Evolutionary conservation across 2,888 invertebrate genomes (phyloP).

Genomic region (Herminia tarsipennalis): DNA sequence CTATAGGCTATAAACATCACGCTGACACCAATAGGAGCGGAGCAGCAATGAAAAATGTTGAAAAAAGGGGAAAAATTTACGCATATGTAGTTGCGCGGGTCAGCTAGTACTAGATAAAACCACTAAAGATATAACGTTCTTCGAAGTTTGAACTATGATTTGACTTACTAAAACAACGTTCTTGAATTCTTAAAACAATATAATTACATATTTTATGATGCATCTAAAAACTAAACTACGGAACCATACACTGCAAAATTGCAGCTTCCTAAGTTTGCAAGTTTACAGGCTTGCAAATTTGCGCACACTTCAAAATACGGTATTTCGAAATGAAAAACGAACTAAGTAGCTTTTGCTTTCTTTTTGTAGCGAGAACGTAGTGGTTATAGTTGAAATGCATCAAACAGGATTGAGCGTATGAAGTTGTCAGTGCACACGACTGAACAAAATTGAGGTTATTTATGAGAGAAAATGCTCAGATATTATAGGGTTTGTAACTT

Average conservation of each 20-base stretch:
- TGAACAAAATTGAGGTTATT: conserved; percentile 12
- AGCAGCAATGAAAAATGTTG: too few relatives aligned
- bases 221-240: conserved; percentile 1
- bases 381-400: conserved; percentile 30
- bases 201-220: too few relatives aligned
- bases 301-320: conserved; percentile 35
- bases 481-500: background rate
- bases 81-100: too few relatives aligned
- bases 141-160: too few relatives aligned
- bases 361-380: conserved; percentile 14
- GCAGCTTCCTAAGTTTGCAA: conserved; percentile 21
- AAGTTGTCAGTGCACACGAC: conserved; percentile 10
- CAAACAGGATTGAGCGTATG: conserved; percentile 21
- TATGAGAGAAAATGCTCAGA: conserved; percentile 1
- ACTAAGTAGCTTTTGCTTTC: conserved; percentile 24
- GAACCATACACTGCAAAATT: conserved; percentile 18
- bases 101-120: too few relatives aligned
- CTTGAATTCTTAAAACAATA: too few relatives aligned
- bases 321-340: conserved; percentile 39
- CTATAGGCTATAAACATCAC: too few relatives aligned
- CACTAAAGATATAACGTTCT: too few relatives aligned
- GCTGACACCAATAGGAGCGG: too few relatives aligned
- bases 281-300: conserved; percentile 36
- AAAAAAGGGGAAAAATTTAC: too few relatives aligned
- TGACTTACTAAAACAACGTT: too few relatives aligned